Percentiles rank a stretch among this genome's conserved stretches.
Evolutionary conservation across 2,797 vertebrate genomes (phyloP).

Genomic region (Huso huso): DNA sequence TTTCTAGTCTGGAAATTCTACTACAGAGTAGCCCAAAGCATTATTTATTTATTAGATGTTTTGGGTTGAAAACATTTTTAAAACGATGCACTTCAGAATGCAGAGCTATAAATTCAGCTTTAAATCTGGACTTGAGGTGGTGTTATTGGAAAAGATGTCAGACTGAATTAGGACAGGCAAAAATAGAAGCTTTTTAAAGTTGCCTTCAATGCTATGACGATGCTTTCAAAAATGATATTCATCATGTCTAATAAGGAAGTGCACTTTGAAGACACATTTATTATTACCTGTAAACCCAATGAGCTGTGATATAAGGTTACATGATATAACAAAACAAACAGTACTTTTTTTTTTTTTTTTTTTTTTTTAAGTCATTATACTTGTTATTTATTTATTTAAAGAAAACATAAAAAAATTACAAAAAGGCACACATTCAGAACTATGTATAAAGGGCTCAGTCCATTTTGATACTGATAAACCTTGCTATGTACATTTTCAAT

Average conservation of each 20-base stretch:
- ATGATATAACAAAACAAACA: too few relatives aligned
- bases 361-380: too few relatives aligned
- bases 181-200: conserved; percentile 62
- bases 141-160: conserved; percentile 76
- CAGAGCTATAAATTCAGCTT: conserved; percentile 63
- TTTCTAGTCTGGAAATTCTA: conserved; percentile 81
- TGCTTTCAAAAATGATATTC: conserved; percentile 68
- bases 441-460: too few relatives aligned
- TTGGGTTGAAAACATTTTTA: conserved; percentile 80
- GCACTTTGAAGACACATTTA: conserved; percentile 31
- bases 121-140: conserved; percentile 70
- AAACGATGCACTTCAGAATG: conserved; percentile 74
- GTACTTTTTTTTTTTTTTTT: too few relatives aligned
- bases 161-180: conserved; percentile 68
- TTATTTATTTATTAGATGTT: conserved; percentile 96
- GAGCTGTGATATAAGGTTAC: too few relatives aligned
- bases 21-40: conserved; percentile 71
- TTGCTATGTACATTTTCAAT: too few relatives aligned
- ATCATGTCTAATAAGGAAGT: conserved; percentile 64
- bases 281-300: conserved; percentile 18
- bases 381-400: too few relatives aligned
- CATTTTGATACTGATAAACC: too few relatives aligned
- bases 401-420: too few relatives aligned
- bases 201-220: conserved; percentile 55
- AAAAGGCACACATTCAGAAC: too few relatives aligned